A percentile compares a stretch with the other conserved stretches of the same genome.
Evolutionary conservation across 1,140 invertebrate species (phyloP).

Genomic region (Vanessa atalanta): DNA sequence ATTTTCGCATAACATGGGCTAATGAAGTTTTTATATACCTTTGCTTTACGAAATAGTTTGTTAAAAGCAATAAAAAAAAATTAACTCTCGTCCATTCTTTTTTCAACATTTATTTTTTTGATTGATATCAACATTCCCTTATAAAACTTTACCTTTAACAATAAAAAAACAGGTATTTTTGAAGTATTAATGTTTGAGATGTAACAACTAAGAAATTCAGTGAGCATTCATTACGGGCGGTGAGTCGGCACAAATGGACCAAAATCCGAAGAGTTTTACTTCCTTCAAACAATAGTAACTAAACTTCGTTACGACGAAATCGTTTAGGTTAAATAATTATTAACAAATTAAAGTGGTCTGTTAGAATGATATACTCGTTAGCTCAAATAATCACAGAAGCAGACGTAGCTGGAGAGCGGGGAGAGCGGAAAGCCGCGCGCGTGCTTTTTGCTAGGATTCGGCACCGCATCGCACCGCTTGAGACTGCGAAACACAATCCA

Average conservation of each 20-base stretch:
- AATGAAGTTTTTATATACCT: too few relatives aligned
- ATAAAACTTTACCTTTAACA: not conserved
- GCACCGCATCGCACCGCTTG: not conserved
- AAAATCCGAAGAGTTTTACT: conserved; percentile 15
- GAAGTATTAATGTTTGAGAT: not conserved
- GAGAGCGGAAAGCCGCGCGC: conserved; percentile 21
- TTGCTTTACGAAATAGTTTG: too few relatives aligned
- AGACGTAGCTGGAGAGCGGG: conserved; percentile 17
- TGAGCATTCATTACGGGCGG: conserved; percentile 28
- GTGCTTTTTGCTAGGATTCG: conserved; percentile 38
- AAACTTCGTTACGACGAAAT: conserved; percentile 4
- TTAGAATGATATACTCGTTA: conserved; percentile 5
- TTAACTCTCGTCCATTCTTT: too few relatives aligned
- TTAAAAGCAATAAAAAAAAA: too few relatives aligned
- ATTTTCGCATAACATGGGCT: too few relatives aligned
- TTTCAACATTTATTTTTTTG: too few relatives aligned
- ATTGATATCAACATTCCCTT: not conserved
- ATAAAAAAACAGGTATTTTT: conserved; percentile 3
- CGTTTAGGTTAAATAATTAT: conserved; percentile 20
- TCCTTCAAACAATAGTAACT: conserved; percentile 3
- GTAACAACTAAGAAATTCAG: not conserved
- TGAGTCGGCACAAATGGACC: conserved; percentile 32
- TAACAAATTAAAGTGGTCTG: not conserved
- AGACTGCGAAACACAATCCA: conserved; percentile 9
- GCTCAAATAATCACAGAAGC: conserved; percentile 16